A percentile compares a stretch with the other conserved stretches of the same genome.
phyloP scores from a whole-genome alignment of 1,140 invertebrate genomes.

The Bombus fervidus region DNA sequence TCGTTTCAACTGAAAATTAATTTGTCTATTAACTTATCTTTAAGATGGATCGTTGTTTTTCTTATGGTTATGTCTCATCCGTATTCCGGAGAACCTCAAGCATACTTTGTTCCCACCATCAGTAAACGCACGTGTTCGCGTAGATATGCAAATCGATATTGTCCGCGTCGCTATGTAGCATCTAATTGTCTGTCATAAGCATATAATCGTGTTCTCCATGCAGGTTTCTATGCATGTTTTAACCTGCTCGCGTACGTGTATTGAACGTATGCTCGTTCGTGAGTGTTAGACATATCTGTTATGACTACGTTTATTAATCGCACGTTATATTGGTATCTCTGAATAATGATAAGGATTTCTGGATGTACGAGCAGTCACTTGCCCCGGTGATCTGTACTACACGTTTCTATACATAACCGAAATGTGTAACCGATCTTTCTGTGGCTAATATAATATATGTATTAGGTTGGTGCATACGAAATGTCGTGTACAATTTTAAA shows the following conservation, averaged over 20 bases:
- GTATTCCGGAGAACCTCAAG: neutral
- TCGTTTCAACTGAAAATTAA: neutral
- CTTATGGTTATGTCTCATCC: neutral
- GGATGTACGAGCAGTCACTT: neutral
- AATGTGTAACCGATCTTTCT: neutral
- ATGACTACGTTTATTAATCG: conserved; percentile 3
- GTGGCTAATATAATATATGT: too few species aligned
- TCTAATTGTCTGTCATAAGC: conserved; percentile 51
- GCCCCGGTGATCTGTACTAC: neutral
- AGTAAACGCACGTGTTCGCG: conserved; percentile 32
- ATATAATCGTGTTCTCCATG: conserved; percentile 22
- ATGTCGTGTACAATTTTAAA: too few species aligned
- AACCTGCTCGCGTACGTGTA: neutral
- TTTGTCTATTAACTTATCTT: neutral
- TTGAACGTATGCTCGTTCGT: neutral
- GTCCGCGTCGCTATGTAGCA: conserved; percentile 21
- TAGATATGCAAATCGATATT: conserved; percentile 50
- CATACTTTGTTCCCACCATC: neutral
- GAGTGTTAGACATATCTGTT: conserved; percentile 16
- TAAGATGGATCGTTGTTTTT: neutral
- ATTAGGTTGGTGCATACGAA: too few species aligned
- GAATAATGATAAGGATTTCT: neutral
- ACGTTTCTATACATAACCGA: neutral
- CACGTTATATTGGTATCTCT: neutral
- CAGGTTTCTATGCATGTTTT: conserved; percentile 36